Evolutionary conservation across 2,888 invertebrate genomes (phyloP).

Genomic region (Protophormia terraenovae): DNA sequence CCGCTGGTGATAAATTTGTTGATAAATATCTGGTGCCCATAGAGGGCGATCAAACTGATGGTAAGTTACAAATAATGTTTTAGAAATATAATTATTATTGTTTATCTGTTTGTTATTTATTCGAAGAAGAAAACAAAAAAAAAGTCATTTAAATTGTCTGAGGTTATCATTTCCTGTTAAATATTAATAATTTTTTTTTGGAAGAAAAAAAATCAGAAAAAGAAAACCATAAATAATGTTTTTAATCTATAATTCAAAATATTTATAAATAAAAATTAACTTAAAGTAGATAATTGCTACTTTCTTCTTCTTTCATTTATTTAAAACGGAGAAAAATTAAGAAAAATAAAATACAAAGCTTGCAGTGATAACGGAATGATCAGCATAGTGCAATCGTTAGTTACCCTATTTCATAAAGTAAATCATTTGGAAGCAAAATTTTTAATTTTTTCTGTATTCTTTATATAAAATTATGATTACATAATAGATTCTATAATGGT

Average conservation of each 20-base stretch:
- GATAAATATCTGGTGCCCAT: slow-evolving; percentile 89
- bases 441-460: too few species aligned
- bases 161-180: slow-evolving; percentile 69
- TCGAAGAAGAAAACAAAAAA: slow-evolving; percentile 21
- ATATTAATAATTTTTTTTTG: slow-evolving; percentile 37
- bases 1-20: slow-evolving; percentile 90
- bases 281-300: slow-evolving; percentile 18
- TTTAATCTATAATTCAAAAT: slow-evolving; percentile 36
- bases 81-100: neutral
- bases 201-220: neutral
- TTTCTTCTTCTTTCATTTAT: slow-evolving; percentile 33
- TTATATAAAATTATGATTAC: too few species aligned
- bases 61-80: slow-evolving; percentile 81
- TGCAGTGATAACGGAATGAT: slow-evolving; percentile 46
- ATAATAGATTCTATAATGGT: too few species aligned
- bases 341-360: neutral
- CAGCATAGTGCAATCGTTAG: neutral
- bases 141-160: slow-evolving; percentile 35
- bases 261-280: slow-evolving; percentile 17
- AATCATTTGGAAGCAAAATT: too few species aligned
- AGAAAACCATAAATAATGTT: slow-evolving; percentile 40
- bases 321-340: slow-evolving; percentile 42
- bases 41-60: slow-evolving; percentile 84
- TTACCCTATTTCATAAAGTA: neutral
- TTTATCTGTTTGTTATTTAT: slow-evolving; percentile 7